Conservation (phyloP, 2,113 vertebrate genomes). For the Pseudopipra pipra region DNA sequence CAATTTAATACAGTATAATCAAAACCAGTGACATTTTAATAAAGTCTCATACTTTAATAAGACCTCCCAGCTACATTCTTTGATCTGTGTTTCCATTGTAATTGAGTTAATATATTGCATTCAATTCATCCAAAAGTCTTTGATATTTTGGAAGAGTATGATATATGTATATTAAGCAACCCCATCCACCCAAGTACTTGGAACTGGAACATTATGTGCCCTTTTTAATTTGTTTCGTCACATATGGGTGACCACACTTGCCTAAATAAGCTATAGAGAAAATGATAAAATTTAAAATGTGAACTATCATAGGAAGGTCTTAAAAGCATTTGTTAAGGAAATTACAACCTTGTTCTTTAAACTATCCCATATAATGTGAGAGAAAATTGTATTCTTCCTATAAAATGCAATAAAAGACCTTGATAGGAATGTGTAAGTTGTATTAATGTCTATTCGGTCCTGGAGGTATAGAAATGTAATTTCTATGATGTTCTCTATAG, state of each 20-base stretch:
- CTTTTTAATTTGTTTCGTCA: constrained; percentile 26
- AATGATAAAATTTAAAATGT: constrained; percentile 16
- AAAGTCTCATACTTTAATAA: constrained; percentile 29
- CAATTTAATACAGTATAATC: constrained; percentile 12
- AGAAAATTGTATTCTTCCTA: constrained; percentile 41
- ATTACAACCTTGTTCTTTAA: constrained; percentile 59
- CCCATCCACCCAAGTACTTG: neutral
- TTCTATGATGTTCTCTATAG: constrained; percentile 28
- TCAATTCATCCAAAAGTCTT: constrained; percentile 13
- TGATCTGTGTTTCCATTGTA: constrained; percentile 18
- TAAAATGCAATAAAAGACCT: constrained; percentile 51
- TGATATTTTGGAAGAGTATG: neutral
- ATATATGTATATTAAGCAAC: constrained; percentile 11
- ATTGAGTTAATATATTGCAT: constrained; percentile 25
- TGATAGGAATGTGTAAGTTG: neutral
- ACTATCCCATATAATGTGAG: constrained; percentile 20
- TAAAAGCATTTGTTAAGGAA: constrained; percentile 54
- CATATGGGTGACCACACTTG: neutral
- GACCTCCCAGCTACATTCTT: constrained; percentile 37
- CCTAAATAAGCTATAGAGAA: constrained; percentile 48
- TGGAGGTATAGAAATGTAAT: constrained; percentile 50
- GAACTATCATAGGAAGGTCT: constrained; percentile 13
- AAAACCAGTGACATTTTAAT: constrained; percentile 2
- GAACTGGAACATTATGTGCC: neutral
- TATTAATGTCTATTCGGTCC: constrained; percentile 31